These are phyloP conservation scores for Salvator merianae DNA, from an alignment of 2,113 vertebrate genomes.

Conservation along the genomic window DNA sequence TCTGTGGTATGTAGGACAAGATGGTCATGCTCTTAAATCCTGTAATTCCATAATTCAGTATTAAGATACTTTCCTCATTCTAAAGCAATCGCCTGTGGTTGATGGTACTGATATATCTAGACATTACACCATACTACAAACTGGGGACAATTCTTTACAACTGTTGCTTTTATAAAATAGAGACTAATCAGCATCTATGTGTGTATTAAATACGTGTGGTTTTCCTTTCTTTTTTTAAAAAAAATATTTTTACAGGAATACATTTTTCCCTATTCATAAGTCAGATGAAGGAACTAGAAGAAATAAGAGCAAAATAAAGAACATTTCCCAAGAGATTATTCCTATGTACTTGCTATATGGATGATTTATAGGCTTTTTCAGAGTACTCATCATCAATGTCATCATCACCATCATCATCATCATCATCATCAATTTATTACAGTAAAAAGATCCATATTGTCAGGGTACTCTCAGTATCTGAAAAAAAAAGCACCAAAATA, in stretches of 20 bases:
- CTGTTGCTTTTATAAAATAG: too few relatives aligned
- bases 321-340: neutral
- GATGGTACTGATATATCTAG: too few relatives aligned
- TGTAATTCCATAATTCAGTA: neutral
- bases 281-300: neutral
- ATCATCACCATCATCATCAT: too few relatives aligned
- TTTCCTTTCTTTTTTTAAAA: neutral
- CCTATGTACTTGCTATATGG: slow-evolving; percentile 12
- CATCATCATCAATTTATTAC: too few relatives aligned
- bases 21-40: too few relatives aligned
- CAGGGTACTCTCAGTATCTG: neutral
- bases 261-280: neutral
- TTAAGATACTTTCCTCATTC: neutral
- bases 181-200: too few relatives aligned
- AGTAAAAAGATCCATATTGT: too few relatives aligned
- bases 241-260: neutral
- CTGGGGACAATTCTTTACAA: neutral
- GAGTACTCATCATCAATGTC: too few relatives aligned
- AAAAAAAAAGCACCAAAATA: neutral
- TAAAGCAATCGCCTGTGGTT: too few relatives aligned
- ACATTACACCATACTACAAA: too few relatives aligned
- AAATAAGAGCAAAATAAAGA: neutral
- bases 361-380: neutral
- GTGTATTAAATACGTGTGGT: neutral
- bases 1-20: neutral